These are phyloP conservation scores for Drosophila aldrichi DNA, from an alignment of 2,888 invertebrate genomes.

Conservation along the genomic window DNA sequence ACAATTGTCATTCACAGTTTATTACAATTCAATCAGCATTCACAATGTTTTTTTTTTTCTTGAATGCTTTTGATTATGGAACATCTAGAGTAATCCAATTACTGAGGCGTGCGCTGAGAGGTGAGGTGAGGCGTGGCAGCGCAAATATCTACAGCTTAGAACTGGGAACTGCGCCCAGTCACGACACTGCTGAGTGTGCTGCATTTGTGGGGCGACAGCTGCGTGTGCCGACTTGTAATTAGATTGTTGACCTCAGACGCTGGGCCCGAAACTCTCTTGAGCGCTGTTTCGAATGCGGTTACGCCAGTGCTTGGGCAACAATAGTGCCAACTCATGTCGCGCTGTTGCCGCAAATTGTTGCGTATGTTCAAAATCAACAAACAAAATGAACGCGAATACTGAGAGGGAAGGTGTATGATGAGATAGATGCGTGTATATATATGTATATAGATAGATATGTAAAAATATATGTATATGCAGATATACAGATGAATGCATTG, in stretches of 20 bases:
- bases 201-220: conserved; percentile 47
- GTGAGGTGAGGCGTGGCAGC: neutral
- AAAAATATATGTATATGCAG: neutral
- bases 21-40: neutral
- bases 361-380: conserved; percentile 55
- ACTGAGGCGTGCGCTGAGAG: neutral
- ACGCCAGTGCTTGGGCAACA: conserved; percentile 4
- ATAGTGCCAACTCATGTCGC: conserved; percentile 12
- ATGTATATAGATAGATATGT: neutral
- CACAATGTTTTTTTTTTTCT: neutral
- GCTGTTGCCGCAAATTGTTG: conserved; percentile 36
- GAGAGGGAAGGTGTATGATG: neutral
- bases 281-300: conserved; percentile 25
- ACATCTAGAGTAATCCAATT: conserved; percentile 22
- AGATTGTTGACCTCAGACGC: conserved; percentile 50
- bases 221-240: conserved; percentile 58
- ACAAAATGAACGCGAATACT: conserved; percentile 18
- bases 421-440: neutral
- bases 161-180: conserved; percentile 47
- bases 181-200: conserved; percentile 39
- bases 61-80: conserved; percentile 25
- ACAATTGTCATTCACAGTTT: neutral
- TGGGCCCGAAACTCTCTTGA: neutral
- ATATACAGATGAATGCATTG: neutral
- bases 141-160: neutral